Conservation (phyloP, 2,888 invertebrate genomes). For the Spisula solida region DNA sequence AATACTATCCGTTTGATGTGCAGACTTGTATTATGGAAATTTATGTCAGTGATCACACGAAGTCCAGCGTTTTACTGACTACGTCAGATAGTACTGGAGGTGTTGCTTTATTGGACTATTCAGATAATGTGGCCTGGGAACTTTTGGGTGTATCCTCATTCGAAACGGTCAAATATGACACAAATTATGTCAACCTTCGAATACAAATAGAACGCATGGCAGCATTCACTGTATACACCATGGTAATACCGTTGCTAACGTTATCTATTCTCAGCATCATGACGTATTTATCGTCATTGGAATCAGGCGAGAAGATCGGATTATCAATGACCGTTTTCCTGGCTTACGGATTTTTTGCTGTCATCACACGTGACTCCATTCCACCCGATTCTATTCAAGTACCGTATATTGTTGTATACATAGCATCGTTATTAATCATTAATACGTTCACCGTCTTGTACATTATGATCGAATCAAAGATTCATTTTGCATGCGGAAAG, state of each 20-base stretch:
- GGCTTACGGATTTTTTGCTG: constrained; percentile 26
- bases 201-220: constrained; percentile 22
- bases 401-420: constrained; percentile 16
- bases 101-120: background rate
- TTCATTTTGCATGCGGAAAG: background rate
- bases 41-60: constrained; percentile 16
- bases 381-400: background rate
- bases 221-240: constrained; percentile 18
- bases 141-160: background rate
- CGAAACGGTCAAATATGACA: background rate
- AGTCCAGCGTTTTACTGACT: background rate
- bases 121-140: constrained; percentile 18
- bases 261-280: background rate
- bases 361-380: constrained; percentile 32
- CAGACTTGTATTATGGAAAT: constrained; percentile 44
- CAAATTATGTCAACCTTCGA: constrained; percentile 16
- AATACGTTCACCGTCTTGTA: constrained; percentile 12
- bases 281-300: background rate
- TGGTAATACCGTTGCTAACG: constrained; percentile 23
- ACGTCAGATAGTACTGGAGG: background rate
- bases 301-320: constrained; percentile 19
- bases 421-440: background rate
- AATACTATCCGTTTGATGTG: constrained; percentile 41
- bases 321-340: constrained; percentile 36
- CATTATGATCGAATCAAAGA: constrained; percentile 29